These are phyloP conservation scores for Rhizoglyphus robini DNA, from an alignment of 1,140 invertebrate species.

Conservation along the genomic window DNA sequence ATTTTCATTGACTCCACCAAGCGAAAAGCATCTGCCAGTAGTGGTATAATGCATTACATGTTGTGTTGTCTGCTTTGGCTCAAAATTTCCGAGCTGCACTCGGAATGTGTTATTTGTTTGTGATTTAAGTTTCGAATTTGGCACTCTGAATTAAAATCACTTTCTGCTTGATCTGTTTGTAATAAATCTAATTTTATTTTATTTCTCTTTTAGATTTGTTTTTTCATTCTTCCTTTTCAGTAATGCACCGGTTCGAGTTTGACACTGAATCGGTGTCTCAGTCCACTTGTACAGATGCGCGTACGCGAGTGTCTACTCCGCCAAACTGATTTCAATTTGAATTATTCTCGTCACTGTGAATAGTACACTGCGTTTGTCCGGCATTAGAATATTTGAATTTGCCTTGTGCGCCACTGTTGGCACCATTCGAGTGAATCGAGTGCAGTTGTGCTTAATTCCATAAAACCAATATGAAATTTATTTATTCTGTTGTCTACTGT, in stretches of 20 bases:
- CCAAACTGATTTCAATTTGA: background rate
- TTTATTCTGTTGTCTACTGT: background rate
- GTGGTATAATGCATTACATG: no score
- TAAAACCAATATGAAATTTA: background rate
- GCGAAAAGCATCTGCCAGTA: no score
- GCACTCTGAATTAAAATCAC: background rate
- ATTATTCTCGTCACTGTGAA: background rate
- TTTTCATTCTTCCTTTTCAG: background rate
- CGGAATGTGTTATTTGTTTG: no score
- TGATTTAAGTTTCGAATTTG: background rate
- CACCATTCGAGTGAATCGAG: background rate
- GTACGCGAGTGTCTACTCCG: background rate
- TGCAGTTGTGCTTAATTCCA: background rate
- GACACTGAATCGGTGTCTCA: background rate
- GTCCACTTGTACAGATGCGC: background rate
- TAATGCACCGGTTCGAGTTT: background rate
- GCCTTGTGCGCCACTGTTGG: background rate
- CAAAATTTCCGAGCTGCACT: background rate
- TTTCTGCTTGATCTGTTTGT: background rate
- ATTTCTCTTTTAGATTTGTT: constrained; percentile 4
- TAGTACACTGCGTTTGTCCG: background rate
- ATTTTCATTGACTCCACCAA: no score
- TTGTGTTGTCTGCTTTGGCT: no score
- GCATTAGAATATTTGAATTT: background rate
- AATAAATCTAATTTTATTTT: constrained; percentile 9